phyloP scores from a whole-genome alignment of 2,888 invertebrate genomes.

The Halictus quadricinctus region DNA sequence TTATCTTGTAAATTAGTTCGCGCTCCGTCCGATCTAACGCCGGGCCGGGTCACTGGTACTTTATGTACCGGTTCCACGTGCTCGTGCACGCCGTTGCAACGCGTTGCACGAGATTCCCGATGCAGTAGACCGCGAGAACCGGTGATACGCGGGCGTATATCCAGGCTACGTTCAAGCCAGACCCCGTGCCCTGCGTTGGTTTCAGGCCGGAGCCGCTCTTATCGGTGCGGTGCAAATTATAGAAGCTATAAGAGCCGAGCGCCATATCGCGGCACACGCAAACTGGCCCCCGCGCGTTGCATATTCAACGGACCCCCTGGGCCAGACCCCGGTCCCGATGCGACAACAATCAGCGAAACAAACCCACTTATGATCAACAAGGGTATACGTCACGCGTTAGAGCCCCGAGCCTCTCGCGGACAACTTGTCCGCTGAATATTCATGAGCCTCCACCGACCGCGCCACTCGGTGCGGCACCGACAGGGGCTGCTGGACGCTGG shows the following conservation, averaged over 20 bases:
- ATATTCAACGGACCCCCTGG: conserved; percentile 77
- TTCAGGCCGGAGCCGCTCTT: conserved; percentile 48
- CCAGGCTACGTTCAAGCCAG: background rate
- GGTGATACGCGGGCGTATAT: conserved; percentile 25
- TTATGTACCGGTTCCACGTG: conserved; percentile 56
- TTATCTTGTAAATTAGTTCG: conserved; percentile 62
- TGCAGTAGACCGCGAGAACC: conserved; percentile 35
- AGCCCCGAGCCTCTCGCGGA: conserved; percentile 72
- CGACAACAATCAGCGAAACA: conserved; percentile 81
- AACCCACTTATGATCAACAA: conserved; percentile 81
- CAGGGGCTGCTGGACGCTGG: background rate
- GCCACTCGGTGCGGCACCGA: conserved; percentile 23
- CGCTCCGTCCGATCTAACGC: conserved; percentile 46
- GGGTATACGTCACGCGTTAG: conserved; percentile 75
- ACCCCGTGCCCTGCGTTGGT: background rate
- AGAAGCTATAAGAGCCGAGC: conserved; percentile 67
- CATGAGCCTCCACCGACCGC: conserved; percentile 70
- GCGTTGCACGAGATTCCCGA: conserved; percentile 40
- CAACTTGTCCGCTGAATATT: conserved; percentile 79
- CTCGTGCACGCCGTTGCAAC: conserved; percentile 7
- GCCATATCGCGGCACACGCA: conserved; percentile 64
- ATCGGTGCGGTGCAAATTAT: conserved; percentile 75
- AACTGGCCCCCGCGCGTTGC: conserved; percentile 65
- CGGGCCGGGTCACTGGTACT: conserved; percentile 41
- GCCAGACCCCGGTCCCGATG: conserved; percentile 65